Evolutionary conservation across 2,113 vertebrate species (phyloP).

Genomic region (Pavo muticus): DNA sequence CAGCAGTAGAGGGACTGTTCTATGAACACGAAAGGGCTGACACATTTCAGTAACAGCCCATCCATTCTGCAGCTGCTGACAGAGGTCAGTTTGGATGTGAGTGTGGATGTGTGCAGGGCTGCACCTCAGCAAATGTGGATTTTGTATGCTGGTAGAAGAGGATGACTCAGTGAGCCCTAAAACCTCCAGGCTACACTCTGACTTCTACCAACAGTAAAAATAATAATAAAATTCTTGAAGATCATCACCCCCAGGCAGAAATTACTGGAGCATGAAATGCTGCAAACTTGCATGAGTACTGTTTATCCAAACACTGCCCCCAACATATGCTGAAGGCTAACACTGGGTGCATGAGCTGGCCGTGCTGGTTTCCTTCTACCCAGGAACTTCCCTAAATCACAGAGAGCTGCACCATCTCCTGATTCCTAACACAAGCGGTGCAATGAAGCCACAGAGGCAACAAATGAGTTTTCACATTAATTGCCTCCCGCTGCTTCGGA

Average conservation of each 20-base stretch:
- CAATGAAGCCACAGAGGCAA: not conserved
- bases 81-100: conserved; percentile 8
- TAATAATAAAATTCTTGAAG: not conserved
- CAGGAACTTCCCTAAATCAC: not conserved
- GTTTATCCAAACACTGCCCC: conserved; percentile 12
- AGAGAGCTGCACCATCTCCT: not conserved
- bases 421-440: not conserved
- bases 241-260: not conserved
- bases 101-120: not conserved
- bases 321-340: not conserved
- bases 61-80: not conserved
- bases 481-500: not conserved
- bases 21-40: not conserved
- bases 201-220: not conserved
- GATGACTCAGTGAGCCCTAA: conserved; percentile 22
- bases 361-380: not conserved
- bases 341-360: not conserved
- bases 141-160: not conserved
- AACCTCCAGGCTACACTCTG: not conserved
- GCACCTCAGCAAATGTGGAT: conserved; percentile 14
- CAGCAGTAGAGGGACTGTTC: not conserved
- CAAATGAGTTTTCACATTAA: not conserved
- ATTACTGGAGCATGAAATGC: conserved; percentile 61
- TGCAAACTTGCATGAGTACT: conserved; percentile 5
- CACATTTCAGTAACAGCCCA: not conserved